phyloP scores from a whole-genome alignment of 2,113 vertebrate species.

The Oceanites oceanicus region DNA sequence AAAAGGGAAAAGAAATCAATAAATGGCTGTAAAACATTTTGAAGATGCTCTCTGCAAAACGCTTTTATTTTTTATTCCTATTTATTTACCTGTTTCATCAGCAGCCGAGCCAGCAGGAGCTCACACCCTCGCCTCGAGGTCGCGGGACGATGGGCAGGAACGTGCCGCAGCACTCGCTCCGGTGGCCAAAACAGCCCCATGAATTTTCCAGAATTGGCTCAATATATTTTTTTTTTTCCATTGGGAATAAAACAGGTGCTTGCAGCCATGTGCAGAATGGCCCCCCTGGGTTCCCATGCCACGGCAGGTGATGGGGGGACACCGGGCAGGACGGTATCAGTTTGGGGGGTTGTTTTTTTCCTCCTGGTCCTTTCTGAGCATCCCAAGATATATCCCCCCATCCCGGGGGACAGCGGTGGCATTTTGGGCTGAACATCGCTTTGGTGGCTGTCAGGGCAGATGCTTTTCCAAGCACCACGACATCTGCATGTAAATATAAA shows the following conservation, averaged over 20 bases:
- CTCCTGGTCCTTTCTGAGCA: not conserved
- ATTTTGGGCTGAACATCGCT: not conserved
- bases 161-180: fast-evolving
- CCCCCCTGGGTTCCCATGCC: fast-evolving
- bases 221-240: not conserved
- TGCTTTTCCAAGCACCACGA: not conserved
- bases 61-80: not conserved
- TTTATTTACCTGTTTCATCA: fast-evolving
- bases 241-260: fast-evolving
- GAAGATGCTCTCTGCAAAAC: not conserved
- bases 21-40: not conserved
- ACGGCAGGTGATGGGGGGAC: fast-evolving
- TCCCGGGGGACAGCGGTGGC: fast-evolving
- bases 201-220: not conserved
- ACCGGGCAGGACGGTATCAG: fast-evolving
- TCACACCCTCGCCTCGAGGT: fast-evolving
- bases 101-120: fast-evolving
- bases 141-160: fast-evolving
- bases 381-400: not conserved
- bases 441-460: not conserved
- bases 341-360: not conserved
- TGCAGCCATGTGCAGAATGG: fast-evolving
- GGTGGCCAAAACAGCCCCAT: fast-evolving
- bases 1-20: not conserved
- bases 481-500: fast-evolving